Conservation (phyloP, 2,888 invertebrate species). For the Platycheirus albimanus region DNA sequence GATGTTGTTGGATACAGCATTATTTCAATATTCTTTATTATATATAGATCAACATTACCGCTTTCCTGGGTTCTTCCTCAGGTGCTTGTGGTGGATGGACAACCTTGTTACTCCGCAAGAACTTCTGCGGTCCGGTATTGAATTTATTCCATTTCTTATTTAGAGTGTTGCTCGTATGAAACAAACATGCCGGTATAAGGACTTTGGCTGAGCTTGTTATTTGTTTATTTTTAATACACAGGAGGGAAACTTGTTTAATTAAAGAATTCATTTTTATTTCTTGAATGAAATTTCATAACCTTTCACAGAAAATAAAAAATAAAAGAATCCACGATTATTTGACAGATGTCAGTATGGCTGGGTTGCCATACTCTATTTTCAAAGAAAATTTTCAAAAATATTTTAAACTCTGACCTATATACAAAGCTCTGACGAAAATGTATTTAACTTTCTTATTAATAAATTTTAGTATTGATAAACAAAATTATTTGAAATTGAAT, state of each 20-base stretch:
- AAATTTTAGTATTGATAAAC: no score
- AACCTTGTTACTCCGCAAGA: constrained; percentile 88
- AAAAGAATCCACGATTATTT: constrained; percentile 35
- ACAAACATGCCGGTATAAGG: constrained; percentile 47
- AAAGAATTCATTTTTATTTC: constrained; percentile 65
- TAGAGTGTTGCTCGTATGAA: constrained; percentile 78
- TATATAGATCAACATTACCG: constrained; percentile 85
- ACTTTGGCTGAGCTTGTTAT: constrained; percentile 40
- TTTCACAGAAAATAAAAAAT: constrained; percentile 3
- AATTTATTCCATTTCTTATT: constrained; percentile 79
- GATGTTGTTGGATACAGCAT: constrained; percentile 79
- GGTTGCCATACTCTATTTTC: constrained; percentile 21
- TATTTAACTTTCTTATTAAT: no score
- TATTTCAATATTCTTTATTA: neutral
- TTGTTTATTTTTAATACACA: constrained; percentile 39
- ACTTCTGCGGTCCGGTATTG: constrained; percentile 84
- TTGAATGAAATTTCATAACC: constrained; percentile 61
- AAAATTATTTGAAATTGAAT: no score
- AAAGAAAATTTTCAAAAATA: neutral
- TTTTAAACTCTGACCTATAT: no score
- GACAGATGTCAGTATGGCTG: constrained; percentile 37
- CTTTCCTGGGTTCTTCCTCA: constrained; percentile 90
- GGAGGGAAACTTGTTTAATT: constrained; percentile 59
- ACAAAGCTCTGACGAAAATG: no score
- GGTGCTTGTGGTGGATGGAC: constrained; percentile 91